These are phyloP conservation scores for Magallana ariakensis DNA, from an alignment of 1,140 invertebrate species.

Conservation along the genomic window DNA sequence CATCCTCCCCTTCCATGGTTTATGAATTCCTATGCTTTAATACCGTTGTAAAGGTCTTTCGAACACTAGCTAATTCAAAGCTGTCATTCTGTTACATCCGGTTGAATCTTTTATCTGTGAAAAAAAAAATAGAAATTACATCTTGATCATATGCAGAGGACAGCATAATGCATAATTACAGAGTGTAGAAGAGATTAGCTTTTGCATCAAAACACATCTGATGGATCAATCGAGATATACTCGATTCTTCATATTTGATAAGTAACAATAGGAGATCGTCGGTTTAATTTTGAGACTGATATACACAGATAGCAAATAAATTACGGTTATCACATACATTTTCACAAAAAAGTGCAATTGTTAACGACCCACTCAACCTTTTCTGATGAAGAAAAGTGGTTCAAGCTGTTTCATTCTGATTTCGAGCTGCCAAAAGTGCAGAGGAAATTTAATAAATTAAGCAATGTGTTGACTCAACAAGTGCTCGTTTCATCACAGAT, in stretches of 20 bases:
- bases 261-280: background rate
- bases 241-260: background rate
- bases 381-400: conserved; percentile 3
- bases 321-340: background rate
- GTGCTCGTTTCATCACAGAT: background rate
- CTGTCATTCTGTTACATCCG: too few species aligned
- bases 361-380: background rate
- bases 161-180: background rate
- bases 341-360: too few species aligned
- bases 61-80: too few species aligned
- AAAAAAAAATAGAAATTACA: too few species aligned
- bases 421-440: background rate
- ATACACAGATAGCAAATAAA: background rate
- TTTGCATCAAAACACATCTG: too few species aligned
- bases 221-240: too few species aligned
- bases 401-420: background rate
- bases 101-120: too few species aligned
- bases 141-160: too few species aligned
- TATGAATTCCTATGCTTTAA: too few species aligned
- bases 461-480: background rate
- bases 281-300: background rate
- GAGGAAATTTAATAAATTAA: background rate
- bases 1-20: background rate
- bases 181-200: background rate
- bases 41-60: too few species aligned